Base-by-base conservation (phyloP, 2,113 vertebrate species). In the Corythoichthys intestinalis region DNA sequence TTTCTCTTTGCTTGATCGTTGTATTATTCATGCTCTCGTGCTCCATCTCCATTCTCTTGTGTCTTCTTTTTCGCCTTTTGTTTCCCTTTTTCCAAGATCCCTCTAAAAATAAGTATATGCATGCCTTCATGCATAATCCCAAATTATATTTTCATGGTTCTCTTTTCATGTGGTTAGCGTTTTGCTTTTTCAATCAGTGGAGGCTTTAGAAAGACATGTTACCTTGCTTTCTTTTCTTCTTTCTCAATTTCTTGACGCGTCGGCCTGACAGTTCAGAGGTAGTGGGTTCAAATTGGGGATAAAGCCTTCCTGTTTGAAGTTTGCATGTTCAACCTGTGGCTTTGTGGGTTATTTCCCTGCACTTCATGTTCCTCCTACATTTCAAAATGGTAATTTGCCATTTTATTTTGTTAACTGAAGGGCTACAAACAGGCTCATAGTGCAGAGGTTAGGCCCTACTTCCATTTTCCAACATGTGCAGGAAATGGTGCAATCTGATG, bases 31-130 rank as follows among this genome's bases (percentile, higher is more conserved):
- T 63, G 12, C n/a, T 34, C 4, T 34, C 28, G 44, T 47, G 20
- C 41, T 28, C 20, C 20, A 34, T 14, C 3, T 34, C 61, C 20
- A 34, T 34, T 63, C 2, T 28, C 28, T 47, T 0, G 14, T 63
- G 12, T 63, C 20, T 63, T 37, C 28, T 61, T 61, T 10, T 20
- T 12, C 6, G 59, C 59, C 39, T 47, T 47, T 34, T 63, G 44
- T 47, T 6, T 47, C 39, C 17, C n/a, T 44, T 44, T 20, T 48
- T 58, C 61, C 44, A 63, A 63, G 44, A 63, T 8, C 28, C 12
- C 20, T 63, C 44, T 47, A 47, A 63, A 63, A 63, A 63, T 63
- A 62, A 39, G 20, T 39, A n/a, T 28, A n/a, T 60, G 15, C 38
- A 62, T 12, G 39, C 39, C 38, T 44, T 20, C 3, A 11, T 62